Conservation (phyloP, 2,113 vertebrate genomes). For the Bungarus multicinctus region DNA sequence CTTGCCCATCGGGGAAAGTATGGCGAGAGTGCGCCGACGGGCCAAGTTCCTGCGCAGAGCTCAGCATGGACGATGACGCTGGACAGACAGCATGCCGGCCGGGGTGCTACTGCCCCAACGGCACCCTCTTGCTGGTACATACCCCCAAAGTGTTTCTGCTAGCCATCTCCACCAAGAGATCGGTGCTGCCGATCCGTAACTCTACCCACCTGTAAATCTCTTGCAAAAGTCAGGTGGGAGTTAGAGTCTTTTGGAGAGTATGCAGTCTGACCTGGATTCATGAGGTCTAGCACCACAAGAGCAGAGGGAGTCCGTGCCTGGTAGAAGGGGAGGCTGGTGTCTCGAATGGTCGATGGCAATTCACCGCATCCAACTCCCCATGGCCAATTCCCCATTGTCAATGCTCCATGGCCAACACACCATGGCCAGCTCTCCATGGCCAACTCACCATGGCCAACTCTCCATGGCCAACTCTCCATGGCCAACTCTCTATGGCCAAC, state of each 20-base stretch:
- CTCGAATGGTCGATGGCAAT: too few relatives aligned
- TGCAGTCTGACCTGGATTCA: neutral
- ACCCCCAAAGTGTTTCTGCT: fast-evolving
- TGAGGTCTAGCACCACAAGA: neutral
- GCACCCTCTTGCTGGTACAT: constrained; percentile 73
- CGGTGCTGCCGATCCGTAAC: neutral
- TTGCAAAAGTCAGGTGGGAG: neutral
- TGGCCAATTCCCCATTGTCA: too few relatives aligned
- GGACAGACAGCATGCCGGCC: constrained; percentile 68
- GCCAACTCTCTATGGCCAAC: fast-evolving
- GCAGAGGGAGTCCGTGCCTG: neutral
- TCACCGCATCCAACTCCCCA: too few relatives aligned
- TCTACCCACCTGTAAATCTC: neutral
- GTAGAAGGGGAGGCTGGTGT: neutral
- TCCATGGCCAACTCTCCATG: too few relatives aligned
- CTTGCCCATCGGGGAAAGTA: constrained; percentile 72
- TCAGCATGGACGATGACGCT: constrained; percentile 24
- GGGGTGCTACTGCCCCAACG: constrained; percentile 78
- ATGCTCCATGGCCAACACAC: too few relatives aligned
- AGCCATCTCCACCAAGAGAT: too few relatives aligned
- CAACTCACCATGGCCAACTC: too few relatives aligned
- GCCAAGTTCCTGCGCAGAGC: constrained; percentile 74
- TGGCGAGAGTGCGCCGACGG: constrained; percentile 75
- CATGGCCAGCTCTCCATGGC: too few relatives aligned
- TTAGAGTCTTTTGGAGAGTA: neutral